phyloP scores from a whole-genome alignment of 2,797 vertebrate genomes.

The Botia kubotai region DNA sequence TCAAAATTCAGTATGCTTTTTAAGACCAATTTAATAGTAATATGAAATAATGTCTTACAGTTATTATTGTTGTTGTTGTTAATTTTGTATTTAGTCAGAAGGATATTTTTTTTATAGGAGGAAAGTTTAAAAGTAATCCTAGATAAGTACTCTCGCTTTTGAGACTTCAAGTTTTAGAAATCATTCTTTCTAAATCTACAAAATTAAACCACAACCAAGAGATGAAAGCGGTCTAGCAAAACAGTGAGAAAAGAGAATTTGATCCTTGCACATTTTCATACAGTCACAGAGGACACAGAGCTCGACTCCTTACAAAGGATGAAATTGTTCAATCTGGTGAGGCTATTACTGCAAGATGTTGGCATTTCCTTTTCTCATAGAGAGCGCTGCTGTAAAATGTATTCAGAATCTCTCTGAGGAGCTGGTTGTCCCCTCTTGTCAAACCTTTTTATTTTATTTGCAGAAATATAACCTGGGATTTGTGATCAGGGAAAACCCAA shows the following conservation, averaged over 20 bases:
- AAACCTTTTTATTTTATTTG: slow-evolving; percentile 35
- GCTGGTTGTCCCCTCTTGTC: slow-evolving; percentile 27
- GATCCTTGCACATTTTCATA: neutral
- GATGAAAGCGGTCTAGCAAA: neutral
- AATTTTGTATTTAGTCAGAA: neutral
- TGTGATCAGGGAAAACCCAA: slow-evolving; percentile 2
- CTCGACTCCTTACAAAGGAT: slow-evolving; percentile 38
- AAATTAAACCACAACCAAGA: neutral
- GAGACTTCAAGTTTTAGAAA: neutral
- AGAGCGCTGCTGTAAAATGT: slow-evolving; percentile 34
- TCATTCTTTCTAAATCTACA: neutral
- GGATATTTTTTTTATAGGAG: neutral
- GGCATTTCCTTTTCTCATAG: slow-evolving; percentile 47
- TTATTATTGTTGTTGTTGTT: too few relatives aligned
- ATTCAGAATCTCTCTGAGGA: slow-evolving; percentile 37
- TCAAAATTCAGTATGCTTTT: neutral
- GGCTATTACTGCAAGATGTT: slow-evolving; percentile 45
- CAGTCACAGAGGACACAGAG: slow-evolving; percentile 10
- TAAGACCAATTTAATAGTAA: neutral
- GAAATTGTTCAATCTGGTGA: slow-evolving; percentile 42
- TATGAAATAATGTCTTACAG: neutral
- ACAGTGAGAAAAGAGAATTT: slow-evolving; percentile 18
- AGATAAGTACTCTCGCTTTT: too few relatives aligned
- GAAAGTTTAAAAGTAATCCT: neutral
- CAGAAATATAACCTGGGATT: slow-evolving; percentile 15